These are phyloP conservation scores for Lasioglossum villosulum DNA, from an alignment of 2,888 invertebrate genomes.

Conservation along the genomic window DNA sequence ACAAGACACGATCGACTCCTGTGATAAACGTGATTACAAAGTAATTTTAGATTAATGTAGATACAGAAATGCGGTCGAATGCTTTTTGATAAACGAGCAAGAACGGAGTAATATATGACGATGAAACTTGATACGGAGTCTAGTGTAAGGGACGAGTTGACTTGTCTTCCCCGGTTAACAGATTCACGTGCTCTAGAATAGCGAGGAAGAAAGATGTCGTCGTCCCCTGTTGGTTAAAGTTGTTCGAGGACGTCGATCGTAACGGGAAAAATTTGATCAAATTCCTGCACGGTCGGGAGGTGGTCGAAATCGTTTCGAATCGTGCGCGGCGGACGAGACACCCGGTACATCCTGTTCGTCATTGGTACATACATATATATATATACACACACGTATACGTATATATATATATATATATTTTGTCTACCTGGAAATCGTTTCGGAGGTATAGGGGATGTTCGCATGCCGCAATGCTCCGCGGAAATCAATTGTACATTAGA, in stretches of 20 bases:
- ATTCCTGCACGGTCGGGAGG: neutral
- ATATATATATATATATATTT: constrained; percentile 51
- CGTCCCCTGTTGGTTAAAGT: neutral
- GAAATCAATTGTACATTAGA: constrained; percentile 64
- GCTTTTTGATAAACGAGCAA: neutral
- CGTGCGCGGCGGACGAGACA: neutral
- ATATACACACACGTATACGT: neutral
- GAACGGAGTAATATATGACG: neutral
- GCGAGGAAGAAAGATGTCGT: neutral
- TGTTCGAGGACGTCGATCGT: neutral
- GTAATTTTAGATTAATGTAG: neutral
- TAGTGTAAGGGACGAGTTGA: neutral
- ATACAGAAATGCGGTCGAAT: neutral
- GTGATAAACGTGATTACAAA: neutral
- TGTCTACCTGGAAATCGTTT: constrained; percentile 56
- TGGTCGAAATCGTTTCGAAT: neutral
- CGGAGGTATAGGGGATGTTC: neutral
- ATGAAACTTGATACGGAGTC: neutral
- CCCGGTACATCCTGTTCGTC: constrained; percentile 30
- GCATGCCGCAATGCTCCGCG: neutral
- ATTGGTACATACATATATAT: constrained; percentile 20
- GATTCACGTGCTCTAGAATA: neutral
- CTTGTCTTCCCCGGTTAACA: neutral
- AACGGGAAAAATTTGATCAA: neutral
- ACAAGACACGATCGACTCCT: neutral